These are phyloP conservation scores for Phymanthus crucifer DNA, from an alignment of 92 coral and sea anemone species.

Conservation along the genomic window DNA sequence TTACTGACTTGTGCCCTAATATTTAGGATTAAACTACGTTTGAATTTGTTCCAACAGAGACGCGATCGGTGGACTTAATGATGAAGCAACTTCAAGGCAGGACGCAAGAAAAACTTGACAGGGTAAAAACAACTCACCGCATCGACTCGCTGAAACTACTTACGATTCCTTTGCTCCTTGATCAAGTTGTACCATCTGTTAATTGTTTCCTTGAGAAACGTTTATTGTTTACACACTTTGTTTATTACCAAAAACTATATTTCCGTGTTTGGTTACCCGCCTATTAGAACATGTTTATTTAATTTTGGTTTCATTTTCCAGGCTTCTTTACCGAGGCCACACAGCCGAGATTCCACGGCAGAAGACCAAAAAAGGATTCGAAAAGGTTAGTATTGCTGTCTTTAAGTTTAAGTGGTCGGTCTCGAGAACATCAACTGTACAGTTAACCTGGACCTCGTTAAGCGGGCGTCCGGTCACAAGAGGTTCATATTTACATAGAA, in stretches of 20 bases:
- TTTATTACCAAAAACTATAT: too few relatives aligned
- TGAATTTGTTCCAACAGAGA: constrained; percentile 3
- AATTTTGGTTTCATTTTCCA: not conserved
- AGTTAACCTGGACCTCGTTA: not conserved
- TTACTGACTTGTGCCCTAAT: too few relatives aligned
- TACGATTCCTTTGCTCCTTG: too few relatives aligned
- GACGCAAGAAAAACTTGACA: constrained; percentile 1
- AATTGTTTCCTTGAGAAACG: too few relatives aligned
- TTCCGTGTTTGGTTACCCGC: too few relatives aligned
- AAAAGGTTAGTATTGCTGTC: constrained; percentile 13
- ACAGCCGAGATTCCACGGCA: constrained; percentile 20
- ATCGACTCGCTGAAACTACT: too few relatives aligned
- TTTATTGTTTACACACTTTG: too few relatives aligned
- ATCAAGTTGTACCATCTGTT: too few relatives aligned
- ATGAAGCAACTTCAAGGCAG: not conserved
- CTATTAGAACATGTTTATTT: not conserved
- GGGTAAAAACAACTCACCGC: not conserved
- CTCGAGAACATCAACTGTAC: not conserved
- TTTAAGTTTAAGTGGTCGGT: not conserved
- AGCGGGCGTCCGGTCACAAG: not conserved
- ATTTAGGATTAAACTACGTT: too few relatives aligned
- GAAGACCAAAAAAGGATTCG: constrained; percentile 19
- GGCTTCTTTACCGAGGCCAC: constrained; percentile 16
- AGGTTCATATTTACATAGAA: not conserved
- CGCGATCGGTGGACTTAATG: constrained; percentile 17